Conservation (phyloP, 2,113 vertebrate genomes). For the Oreochromis niloticus region DNA sequence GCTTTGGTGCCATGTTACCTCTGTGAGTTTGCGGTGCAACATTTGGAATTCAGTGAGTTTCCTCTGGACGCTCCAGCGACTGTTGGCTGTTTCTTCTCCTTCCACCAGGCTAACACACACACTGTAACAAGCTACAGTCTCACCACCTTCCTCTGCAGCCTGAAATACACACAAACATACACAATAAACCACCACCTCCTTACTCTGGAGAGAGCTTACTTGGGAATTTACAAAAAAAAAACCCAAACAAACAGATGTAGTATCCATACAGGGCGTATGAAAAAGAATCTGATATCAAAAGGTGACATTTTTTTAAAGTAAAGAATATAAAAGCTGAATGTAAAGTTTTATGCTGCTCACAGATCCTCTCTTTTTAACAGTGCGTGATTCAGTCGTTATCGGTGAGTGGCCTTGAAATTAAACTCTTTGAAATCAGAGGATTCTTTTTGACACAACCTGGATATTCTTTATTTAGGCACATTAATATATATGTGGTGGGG, state of each 20-base stretch:
- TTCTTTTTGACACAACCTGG: not conserved
- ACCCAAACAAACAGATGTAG: not conserved
- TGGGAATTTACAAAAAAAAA: not conserved
- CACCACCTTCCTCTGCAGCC: conserved; percentile 91
- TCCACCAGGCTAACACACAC: conserved; percentile 86
- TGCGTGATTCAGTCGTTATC: not conserved
- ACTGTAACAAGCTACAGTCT: conserved; percentile 89
- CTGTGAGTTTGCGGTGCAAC: conserved; percentile 92
- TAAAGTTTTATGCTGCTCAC: not conserved
- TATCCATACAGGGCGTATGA: not conserved
- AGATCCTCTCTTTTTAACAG: not conserved
- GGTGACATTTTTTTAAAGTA: not conserved
- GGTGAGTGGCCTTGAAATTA: not conserved
- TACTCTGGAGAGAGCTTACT: not conserved
- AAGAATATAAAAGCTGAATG: no score
- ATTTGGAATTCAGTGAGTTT: conserved; percentile 95
- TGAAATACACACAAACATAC: conserved; percentile 33
- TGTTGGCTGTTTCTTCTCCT: conserved; percentile 78
- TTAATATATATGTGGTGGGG: not conserved
- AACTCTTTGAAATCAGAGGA: not conserved
- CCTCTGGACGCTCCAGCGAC: conserved; percentile 88
- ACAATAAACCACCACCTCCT: not conserved
- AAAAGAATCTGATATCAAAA: not conserved
- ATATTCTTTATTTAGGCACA: not conserved
- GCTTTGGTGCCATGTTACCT: conserved; percentile 73